phyloP scores from a whole-genome alignment of 2,797 vertebrate genomes.

The Mormyrops boulengeri region DNA sequence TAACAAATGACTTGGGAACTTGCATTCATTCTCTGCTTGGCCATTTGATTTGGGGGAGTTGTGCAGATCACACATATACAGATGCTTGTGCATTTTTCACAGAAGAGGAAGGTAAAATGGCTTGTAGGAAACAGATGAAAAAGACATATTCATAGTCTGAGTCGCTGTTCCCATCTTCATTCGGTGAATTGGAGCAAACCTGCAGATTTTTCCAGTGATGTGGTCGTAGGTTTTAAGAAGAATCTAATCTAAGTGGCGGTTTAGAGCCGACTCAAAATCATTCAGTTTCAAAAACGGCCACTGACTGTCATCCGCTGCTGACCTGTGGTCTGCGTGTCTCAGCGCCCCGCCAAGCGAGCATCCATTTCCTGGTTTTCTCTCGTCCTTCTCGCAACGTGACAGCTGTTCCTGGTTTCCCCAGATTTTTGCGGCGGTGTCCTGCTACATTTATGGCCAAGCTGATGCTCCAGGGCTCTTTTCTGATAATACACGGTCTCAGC shows the following conservation, averaged over 20 bases:
- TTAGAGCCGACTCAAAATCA: neutral
- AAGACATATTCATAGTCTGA: conserved; percentile 45
- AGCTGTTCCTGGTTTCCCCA: neutral
- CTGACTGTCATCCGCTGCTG: neutral
- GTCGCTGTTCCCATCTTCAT: conserved; percentile 56
- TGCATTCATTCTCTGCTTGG: neutral
- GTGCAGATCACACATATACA: neutral
- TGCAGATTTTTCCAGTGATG: conserved; percentile 23
- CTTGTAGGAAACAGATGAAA: conserved; percentile 31
- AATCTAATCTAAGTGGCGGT: neutral
- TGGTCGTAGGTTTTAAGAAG: conserved; percentile 1
- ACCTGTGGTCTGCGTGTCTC: neutral
- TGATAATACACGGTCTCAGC: neutral
- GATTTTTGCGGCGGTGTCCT: neutral
- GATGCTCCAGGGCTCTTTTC: neutral
- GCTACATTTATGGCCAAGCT: neutral
- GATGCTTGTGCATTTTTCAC: neutral
- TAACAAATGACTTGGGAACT: neutral
- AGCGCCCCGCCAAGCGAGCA: neutral
- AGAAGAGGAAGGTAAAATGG: conserved; percentile 41
- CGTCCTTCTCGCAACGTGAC: neutral
- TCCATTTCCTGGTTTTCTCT: neutral
- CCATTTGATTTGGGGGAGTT: neutral
- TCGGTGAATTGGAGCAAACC: conserved; percentile 17
- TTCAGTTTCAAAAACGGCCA: neutral